A percentile compares a stretch with the other conserved stretches of the same genome.
These are phyloP conservation scores for Etheostoma perlongum DNA, from an alignment of 2,797 vertebrate genomes.

Conservation along the genomic window DNA sequence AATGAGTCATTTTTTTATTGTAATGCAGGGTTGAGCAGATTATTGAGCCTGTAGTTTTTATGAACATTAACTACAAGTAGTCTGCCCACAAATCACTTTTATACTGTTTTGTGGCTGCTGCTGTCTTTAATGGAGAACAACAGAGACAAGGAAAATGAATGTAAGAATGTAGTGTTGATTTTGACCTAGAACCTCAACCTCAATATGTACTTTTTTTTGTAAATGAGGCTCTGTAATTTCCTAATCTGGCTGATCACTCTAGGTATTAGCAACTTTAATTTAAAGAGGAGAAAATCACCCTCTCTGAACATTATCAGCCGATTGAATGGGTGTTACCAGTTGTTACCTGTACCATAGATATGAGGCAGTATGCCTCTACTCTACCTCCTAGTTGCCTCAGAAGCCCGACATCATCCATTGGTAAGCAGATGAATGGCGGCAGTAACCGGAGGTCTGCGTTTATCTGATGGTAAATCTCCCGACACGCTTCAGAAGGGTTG, in stretches of 20 bases:
- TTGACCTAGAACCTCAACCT: background rate
- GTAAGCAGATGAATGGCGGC: too few species aligned
- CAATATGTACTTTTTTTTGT: background rate
- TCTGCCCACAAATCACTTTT: constrained; percentile 50
- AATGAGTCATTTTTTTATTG: constrained; percentile 54
- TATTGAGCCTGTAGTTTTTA: constrained; percentile 49
- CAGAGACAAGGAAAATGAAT: background rate
- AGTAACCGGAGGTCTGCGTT: too few species aligned
- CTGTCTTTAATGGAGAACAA: constrained; percentile 41
- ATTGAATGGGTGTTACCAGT: too few species aligned
- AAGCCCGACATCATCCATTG: too few species aligned
- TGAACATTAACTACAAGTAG: constrained; percentile 54
- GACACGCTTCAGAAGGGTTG: too few species aligned
- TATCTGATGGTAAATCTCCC: too few species aligned
- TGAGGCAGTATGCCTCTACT: too few species aligned
- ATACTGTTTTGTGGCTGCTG: constrained; percentile 29
- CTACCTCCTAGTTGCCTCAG: too few species aligned
- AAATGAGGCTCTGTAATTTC: background rate
- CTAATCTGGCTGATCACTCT: background rate
- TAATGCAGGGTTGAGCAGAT: constrained; percentile 30
- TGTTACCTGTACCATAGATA: too few species aligned
- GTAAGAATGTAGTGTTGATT: background rate
- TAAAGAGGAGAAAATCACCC: background rate
- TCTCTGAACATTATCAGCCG: too few species aligned
- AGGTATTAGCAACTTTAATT: background rate